phyloP scores from a whole-genome alignment of 2,113 vertebrate species.

The Bubalus kerabau region DNA sequence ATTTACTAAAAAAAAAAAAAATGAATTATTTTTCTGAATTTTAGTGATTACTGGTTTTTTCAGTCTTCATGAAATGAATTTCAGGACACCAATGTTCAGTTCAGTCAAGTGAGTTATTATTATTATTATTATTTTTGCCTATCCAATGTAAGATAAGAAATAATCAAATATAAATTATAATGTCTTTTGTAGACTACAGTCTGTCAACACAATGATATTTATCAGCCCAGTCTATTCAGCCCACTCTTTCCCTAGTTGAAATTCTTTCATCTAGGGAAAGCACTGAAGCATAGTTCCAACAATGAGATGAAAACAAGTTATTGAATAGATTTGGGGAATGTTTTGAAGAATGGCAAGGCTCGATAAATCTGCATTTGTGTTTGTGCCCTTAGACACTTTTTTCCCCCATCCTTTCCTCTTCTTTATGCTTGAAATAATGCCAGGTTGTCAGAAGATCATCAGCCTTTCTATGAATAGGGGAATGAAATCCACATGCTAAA shows the following conservation, averaged over 20 bases:
- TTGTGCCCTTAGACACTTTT: background rate
- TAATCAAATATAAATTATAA: background rate
- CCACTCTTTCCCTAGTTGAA: background rate
- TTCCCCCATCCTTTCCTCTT: background rate
- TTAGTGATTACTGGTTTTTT: background rate
- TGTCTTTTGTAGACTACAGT: background rate
- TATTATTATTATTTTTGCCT: background rate
- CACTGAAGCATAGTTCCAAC: background rate
- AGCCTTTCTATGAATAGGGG: background rate
- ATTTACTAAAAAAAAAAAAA: background rate
- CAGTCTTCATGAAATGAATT: background rate
- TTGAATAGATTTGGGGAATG: background rate
- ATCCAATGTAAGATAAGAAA: background rate
- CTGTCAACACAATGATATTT: background rate
- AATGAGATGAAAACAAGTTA: background rate
- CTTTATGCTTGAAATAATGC: background rate
- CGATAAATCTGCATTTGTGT: rapidly evolving
- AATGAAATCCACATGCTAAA: background rate
- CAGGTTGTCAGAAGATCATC: background rate
- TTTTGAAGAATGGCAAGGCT: background rate
- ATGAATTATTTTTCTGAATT: background rate
- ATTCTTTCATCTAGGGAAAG: background rate
- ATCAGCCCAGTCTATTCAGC: background rate
- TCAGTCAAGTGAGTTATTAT: background rate
- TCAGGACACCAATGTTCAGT: background rate